Conservation (phyloP, 2,113 vertebrate species). For the Peromyscus maniculatus region DNA sequence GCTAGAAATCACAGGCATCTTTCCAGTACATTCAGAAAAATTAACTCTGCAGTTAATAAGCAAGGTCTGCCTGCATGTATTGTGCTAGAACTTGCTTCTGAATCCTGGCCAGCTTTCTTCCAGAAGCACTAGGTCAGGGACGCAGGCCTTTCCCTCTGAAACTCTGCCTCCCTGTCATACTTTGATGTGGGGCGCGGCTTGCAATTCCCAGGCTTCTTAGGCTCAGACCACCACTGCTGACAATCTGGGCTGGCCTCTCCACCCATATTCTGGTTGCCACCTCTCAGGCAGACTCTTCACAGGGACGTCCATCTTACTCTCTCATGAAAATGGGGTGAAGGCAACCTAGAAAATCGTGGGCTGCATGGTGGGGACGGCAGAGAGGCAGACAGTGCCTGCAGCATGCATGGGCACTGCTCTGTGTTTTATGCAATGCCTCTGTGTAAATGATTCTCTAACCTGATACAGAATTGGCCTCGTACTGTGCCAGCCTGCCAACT, state of each 20-base stretch:
- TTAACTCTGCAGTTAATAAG: background rate
- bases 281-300: background rate
- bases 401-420: rapidly evolving
- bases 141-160: rapidly evolving
- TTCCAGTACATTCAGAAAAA: background rate
- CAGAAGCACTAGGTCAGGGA: background rate
- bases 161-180: background rate
- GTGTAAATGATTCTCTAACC: background rate
- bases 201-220: background rate
- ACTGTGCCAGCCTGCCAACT: background rate
- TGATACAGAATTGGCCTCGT: background rate
- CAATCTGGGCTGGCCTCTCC: background rate
- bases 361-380: background rate
- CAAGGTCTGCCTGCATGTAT: background rate
- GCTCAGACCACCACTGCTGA: background rate
- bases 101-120: background rate
- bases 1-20: background rate
- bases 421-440: background rate
- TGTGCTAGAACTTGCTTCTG: background rate
- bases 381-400: background rate
- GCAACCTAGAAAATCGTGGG: background rate
- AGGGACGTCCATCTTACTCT: background rate
- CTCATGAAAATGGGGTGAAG: background rate
- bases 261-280: background rate
- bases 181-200: background rate